phyloP scores from a whole-genome alignment of 2,113 vertebrate species.

The Menura novaehollandiae region DNA sequence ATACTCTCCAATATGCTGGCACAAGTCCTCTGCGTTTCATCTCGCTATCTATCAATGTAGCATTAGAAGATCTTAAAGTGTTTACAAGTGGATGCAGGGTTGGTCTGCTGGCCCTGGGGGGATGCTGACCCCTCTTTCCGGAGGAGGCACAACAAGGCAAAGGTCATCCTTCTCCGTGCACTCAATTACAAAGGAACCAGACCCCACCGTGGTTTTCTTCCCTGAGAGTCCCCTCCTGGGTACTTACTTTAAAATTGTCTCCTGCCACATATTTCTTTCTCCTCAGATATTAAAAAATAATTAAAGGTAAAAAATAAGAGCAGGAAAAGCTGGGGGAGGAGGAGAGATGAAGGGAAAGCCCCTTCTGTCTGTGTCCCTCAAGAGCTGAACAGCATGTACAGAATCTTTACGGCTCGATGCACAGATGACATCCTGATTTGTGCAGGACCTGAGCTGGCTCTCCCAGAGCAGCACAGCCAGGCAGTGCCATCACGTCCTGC shows the following conservation, averaged over 20 bases:
- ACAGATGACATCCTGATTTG: neutral
- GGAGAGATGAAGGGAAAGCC: neutral
- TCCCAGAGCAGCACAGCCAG: neutral
- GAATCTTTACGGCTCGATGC: neutral
- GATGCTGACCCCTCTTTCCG: neutral
- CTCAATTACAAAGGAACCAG: neutral
- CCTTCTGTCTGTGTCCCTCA: neutral
- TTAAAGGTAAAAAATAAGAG: neutral
- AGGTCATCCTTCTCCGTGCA: neutral
- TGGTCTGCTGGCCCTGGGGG: neutral
- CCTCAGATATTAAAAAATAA: neutral
- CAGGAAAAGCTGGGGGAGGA: neutral
- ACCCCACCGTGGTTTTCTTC: neutral
- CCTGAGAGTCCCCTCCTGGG: neutral
- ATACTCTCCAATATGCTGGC: slow-evolving; percentile 40
- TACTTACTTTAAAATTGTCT: neutral
- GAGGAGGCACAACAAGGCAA: neutral
- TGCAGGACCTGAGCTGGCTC: neutral
- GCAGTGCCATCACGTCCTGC: neutral
- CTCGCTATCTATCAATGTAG: slow-evolving; percentile 20
- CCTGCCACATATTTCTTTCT: neutral
- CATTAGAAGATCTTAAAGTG: slow-evolving; percentile 22
- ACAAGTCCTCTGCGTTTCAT: slow-evolving; percentile 16
- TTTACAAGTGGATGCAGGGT: neutral
- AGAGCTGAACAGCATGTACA: neutral